Conservation (phyloP, 2,113 vertebrate genomes). For the Lanius ludovicianus region DNA sequence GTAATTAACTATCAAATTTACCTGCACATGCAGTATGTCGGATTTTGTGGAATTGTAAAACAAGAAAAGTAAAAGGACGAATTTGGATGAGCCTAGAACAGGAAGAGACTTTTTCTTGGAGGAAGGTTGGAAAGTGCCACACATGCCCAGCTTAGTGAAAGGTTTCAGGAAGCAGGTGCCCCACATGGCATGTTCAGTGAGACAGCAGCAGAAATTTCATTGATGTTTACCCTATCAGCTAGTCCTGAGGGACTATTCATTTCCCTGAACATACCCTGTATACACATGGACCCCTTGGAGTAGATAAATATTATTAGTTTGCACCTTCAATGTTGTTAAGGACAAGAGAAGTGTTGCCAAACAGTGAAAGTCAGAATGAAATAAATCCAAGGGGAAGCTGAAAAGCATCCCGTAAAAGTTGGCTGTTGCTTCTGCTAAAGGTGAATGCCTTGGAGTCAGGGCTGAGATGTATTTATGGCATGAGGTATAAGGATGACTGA, state of each 20-base stretch:
- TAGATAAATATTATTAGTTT: background rate
- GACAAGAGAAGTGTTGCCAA: background rate
- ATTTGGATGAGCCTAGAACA: background rate
- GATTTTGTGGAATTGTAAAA: background rate
- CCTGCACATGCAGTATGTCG: background rate
- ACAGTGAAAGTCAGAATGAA: background rate
- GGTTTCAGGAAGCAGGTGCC: constrained; percentile 37
- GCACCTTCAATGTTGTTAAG: background rate
- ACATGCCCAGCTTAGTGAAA: background rate
- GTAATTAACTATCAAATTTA: background rate
- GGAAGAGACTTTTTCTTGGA: background rate
- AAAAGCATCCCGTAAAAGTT: background rate
- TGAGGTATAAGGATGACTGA: background rate
- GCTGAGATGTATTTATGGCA: background rate
- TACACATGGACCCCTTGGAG: background rate
- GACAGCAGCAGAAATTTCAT: constrained; percentile 18
- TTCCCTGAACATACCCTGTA: background rate
- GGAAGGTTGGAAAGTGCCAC: background rate
- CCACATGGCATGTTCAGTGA: background rate
- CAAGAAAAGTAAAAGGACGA: background rate
- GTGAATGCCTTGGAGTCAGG: background rate
- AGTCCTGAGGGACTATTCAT: background rate
- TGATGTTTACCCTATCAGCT: background rate
- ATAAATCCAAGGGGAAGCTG: background rate
- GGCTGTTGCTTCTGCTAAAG: background rate